Percentiles rank a stretch among this genome's conserved stretches.
These are phyloP conservation scores for Hemiprocne comata DNA, from an alignment of 2,113 vertebrate genomes.

Conservation along the genomic window DNA sequence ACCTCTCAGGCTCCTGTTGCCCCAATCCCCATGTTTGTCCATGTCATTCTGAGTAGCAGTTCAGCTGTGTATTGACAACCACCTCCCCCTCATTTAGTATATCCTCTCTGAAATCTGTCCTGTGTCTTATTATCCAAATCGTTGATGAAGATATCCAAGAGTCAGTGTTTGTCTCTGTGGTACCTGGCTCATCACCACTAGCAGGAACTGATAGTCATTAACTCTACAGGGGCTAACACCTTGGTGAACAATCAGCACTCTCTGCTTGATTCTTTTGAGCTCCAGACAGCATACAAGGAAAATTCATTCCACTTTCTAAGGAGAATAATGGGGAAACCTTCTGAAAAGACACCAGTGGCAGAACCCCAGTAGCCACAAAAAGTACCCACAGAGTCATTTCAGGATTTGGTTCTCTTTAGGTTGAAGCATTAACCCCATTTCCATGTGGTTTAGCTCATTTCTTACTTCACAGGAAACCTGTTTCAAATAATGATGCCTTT, in stretches of 20 bases:
- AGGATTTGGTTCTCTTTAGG: neutral
- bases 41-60: neutral
- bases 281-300: neutral
- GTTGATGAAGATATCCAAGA: neutral
- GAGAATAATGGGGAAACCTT: neutral
- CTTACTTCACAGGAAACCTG: neutral
- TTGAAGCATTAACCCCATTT: neutral
- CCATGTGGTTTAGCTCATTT: neutral
- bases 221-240: neutral
- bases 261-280: neutral
- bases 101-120: neutral
- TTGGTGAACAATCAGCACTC: neutral
- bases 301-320: neutral
- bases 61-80: neutral
- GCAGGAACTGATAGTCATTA: neutral
- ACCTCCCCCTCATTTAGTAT: neutral
- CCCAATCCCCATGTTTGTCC: neutral
- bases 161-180: neutral
- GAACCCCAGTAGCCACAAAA: neutral
- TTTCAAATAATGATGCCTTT: neutral
- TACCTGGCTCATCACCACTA: neutral
- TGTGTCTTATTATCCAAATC: neutral
- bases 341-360: neutral
- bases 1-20: accelerated
- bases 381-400: neutral